A percentile compares a stretch with the other conserved stretches of the same genome.
phyloP scores from a whole-genome alignment of 35 echinoderm and acorn worm genomes.

The Eucidaris tribuloides region DNA sequence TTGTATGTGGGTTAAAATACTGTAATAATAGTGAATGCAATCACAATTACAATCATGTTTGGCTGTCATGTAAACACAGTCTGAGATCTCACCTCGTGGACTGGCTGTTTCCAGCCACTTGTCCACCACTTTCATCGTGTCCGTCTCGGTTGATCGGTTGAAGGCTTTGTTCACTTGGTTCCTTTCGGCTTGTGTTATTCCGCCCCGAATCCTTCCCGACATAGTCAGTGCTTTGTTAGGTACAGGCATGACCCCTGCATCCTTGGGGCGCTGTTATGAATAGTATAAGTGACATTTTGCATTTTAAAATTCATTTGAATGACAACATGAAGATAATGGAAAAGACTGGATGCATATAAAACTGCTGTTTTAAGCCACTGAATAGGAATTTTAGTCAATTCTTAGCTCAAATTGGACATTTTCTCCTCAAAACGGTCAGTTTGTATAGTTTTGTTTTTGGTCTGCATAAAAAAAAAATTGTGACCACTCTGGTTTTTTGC shows the following conservation, averaged over 20 bases:
- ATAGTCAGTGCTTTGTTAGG: constrained; percentile 65
- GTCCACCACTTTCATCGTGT: constrained; percentile 86
- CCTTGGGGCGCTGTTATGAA: neutral
- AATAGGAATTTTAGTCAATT: neutral
- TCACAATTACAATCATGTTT: no score
- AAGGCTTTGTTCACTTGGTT: constrained; percentile 58
- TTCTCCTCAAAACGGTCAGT: neutral
- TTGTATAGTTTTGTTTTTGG: neutral
- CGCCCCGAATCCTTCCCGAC: constrained; percentile 44
- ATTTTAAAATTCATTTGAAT: neutral
- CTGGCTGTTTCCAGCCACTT: constrained; percentile 85
- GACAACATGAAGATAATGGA: neutral
- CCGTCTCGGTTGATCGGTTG: constrained; percentile 53
- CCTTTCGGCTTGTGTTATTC: constrained; percentile 66
- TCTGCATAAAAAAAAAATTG: neutral
- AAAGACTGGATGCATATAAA: neutral
- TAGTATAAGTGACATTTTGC: neutral
- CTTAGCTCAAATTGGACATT: neutral
- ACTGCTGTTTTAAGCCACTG: neutral
- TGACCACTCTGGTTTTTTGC: no score
- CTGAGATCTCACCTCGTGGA: constrained; percentile 49
- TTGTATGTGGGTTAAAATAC: no score
- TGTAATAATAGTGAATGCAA: no score
- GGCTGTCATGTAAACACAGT: no score
- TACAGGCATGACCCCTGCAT: constrained; percentile 46